Evolutionary conservation across 53 echinoderm and acorn worm genomes (phyloP), one percentile per base, ranked within the genome.

Genomic region (Temnopleurus reevesii): DNA sequence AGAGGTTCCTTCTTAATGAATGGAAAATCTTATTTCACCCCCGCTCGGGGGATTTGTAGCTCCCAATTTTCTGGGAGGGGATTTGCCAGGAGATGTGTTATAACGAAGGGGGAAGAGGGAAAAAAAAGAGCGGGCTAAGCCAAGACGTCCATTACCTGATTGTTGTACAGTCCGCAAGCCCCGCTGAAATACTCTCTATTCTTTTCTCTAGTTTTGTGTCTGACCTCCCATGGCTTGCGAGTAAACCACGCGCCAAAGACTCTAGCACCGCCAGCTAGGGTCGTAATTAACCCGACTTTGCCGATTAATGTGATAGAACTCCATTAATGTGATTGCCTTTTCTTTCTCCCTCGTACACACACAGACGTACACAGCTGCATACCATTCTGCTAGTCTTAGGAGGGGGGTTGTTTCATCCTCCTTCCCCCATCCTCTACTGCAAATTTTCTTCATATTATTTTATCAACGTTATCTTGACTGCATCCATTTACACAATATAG

Each of bases 261-360:
- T 83, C 1, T 61, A 41, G 2, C 66, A 66, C 88, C 71, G 65
- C 88, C 88, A 66, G 88, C 88, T 45, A 65, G 88, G 47, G 21
- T 36, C 71, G 71, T 87, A 87, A 87, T 87, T 87, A 87, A 87
- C 88, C 88, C 71, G 88, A 66, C 88, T 87, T 87, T 36, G 35
- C 66, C 46, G 88, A 87, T 87, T 87, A 87, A 87, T 87, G 71
- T 66, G 71, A 87, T 66, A 54, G 65, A 87, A 71, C 66, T 87
- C 88, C 88, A 87, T 87, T 87, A 87, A 87, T 87, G 88, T 87
- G 88, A 87, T 87, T 87, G 88, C 71, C 88, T 87, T 21, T 21
- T 21, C 79, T 45, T 47, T 8, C 88, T 87, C 71, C 23, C 36
- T 51, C 86, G 12, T 15, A 58, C 61, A 38, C 31, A 23, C 26